phyloP scores from a whole-genome alignment of 1,140 invertebrate species.

The Tribolium castaneum region DNA sequence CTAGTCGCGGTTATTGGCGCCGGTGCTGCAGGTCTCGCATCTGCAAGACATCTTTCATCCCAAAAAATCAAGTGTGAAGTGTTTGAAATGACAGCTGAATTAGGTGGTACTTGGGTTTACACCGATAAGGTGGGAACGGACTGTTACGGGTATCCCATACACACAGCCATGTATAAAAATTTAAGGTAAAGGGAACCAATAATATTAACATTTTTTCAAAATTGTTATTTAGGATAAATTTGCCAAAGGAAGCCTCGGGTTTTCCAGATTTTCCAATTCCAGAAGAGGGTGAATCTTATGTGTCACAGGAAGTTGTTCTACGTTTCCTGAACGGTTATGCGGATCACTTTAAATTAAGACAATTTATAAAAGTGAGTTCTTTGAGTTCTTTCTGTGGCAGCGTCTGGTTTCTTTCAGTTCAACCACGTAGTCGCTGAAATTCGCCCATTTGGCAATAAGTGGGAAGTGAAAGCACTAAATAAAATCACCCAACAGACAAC shows the following conservation, averaged over 20 bases:
- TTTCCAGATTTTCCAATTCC: slow-evolving; percentile 80
- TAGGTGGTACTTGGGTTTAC: slow-evolving; percentile 94
- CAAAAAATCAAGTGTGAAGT: slow-evolving; percentile 66
- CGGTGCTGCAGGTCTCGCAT: slow-evolving; percentile 74
- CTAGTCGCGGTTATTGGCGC: slow-evolving; percentile 74
- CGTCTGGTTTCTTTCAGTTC: too few relatives aligned
- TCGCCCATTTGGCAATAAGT: slow-evolving; percentile 68
- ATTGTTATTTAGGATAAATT: slow-evolving; percentile 74
- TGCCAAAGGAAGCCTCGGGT: slow-evolving; percentile 85
- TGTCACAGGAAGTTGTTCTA: slow-evolving; percentile 82
- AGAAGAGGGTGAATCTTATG: slow-evolving; percentile 77
- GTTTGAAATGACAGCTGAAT: slow-evolving; percentile 76
- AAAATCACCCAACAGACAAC: slow-evolving; percentile 66
- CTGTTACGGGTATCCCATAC: slow-evolving; percentile 81
- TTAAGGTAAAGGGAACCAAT: slow-evolving; percentile 74
- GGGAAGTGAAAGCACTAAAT: slow-evolving; percentile 73
- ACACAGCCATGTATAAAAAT: slow-evolving; percentile 89
- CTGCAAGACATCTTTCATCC: slow-evolving; percentile 65
- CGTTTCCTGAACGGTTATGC: slow-evolving; percentile 84
- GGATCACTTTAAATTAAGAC: slow-evolving; percentile 74
- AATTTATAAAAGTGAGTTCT: slow-evolving; percentile 78
- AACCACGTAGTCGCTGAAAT: slow-evolving; percentile 72
- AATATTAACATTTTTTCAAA: too few relatives aligned
- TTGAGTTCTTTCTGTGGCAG: too few relatives aligned
- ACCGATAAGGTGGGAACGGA: slow-evolving; percentile 77